phyloP scores from a whole-genome alignment of 1,140 invertebrate species.

The Drosophila pseudoananassae region DNA sequence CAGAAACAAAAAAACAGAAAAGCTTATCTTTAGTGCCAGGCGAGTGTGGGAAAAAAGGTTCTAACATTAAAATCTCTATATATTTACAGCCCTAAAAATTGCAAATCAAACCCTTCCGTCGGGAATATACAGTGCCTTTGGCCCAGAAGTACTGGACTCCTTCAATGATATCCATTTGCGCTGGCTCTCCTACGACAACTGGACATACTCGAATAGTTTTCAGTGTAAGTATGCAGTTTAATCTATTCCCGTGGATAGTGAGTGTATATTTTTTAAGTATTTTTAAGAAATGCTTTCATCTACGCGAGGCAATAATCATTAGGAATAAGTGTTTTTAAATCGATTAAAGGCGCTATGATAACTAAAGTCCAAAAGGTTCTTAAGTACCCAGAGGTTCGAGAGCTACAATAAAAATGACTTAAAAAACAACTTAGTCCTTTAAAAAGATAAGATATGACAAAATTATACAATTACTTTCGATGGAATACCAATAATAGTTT shows the following conservation, averaged over 20 bases:
- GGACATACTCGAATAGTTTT: constrained; percentile 89
- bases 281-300: neutral
- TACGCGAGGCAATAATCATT: neutral
- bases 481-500: neutral
- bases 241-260: neutral
- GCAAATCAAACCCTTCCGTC: constrained; percentile 89
- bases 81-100: constrained; percentile 33
- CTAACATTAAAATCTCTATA: neutral
- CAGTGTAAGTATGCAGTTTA: constrained; percentile 65
- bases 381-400: neutral
- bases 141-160: constrained; percentile 86
- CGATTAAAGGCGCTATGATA: neutral
- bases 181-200: constrained; percentile 92
- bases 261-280: too few relatives aligned
- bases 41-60: neutral
- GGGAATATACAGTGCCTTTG: constrained; percentile 91
- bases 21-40: constrained; percentile 18
- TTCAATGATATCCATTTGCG: constrained; percentile 92
- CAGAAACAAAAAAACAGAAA: neutral
- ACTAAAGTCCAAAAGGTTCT: neutral
- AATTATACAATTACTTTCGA: neutral
- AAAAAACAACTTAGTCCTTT: neutral
- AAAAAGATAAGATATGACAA: neutral
- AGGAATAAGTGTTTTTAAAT: neutral
- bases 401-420: neutral